phyloP scores from a whole-genome alignment of 2,888 invertebrate species.

The Agrochola litura region DNA sequence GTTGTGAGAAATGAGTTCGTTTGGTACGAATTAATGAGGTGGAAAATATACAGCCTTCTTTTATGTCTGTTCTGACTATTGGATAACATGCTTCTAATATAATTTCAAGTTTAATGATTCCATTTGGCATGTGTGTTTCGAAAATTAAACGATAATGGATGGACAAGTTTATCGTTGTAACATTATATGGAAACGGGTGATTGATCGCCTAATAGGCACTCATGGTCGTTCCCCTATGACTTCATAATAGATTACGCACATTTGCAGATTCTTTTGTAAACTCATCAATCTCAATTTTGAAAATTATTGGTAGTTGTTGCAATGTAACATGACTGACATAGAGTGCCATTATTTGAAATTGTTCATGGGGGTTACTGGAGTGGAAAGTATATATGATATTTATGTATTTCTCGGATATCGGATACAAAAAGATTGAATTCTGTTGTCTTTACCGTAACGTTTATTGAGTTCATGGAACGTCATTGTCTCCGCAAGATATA shows the following conservation, averaged over 20 bases:
- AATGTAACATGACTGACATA: slow-evolving; percentile 13
- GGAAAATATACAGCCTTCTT: slow-evolving; percentile 57
- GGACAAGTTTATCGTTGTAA: slow-evolving; percentile 31
- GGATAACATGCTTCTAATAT: slow-evolving; percentile 48
- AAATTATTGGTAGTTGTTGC: slow-evolving; percentile 33
- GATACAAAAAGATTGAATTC: background rate
- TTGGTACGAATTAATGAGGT: slow-evolving; percentile 62
- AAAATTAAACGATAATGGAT: slow-evolving; percentile 41
- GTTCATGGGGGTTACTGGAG: background rate
- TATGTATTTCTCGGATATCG: background rate
- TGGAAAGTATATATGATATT: background rate
- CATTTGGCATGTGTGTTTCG: slow-evolving; percentile 29
- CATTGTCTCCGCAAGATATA: slow-evolving; percentile 1
- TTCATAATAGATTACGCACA: slow-evolving; percentile 39
- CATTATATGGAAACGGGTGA: slow-evolving; percentile 51
- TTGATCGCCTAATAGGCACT: slow-evolving; percentile 50
- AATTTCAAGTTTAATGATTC: slow-evolving; percentile 47
- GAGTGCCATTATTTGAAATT: slow-evolving; percentile 17
- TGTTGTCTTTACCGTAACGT: background rate
- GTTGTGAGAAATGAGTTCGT: slow-evolving; percentile 69
- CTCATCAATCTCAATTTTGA: slow-evolving; percentile 59
- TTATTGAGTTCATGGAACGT: slow-evolving; percentile 9
- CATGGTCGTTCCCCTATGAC: slow-evolving; percentile 53
- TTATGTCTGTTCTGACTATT: slow-evolving; percentile 50
- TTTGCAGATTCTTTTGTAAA: slow-evolving; percentile 47